Evolutionary conservation across 2,888 invertebrate genomes (phyloP).

Genomic region (Tanypteryx hageni): DNA sequence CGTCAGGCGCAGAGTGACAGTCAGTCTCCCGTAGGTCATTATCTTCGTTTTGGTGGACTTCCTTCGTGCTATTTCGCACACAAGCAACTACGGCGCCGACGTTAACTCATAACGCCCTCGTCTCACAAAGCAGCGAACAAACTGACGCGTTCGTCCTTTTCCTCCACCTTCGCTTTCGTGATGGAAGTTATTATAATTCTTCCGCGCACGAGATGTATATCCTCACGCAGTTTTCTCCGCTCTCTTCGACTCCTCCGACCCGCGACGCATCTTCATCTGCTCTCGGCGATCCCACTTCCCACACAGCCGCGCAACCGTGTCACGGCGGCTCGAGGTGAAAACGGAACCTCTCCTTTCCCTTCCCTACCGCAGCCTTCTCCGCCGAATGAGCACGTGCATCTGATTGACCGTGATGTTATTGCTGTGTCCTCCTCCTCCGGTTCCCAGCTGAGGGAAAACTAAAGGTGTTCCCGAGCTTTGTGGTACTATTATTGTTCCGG

Average conservation of each 20-base stretch:
- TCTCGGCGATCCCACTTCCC: neutral
- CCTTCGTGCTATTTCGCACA: neutral
- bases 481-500: no score
- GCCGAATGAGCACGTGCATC: conserved; percentile 6
- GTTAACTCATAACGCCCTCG: neutral
- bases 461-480: no score
- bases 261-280: neutral
- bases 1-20: neutral
- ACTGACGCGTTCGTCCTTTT: no score
- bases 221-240: neutral
- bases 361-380: neutral
- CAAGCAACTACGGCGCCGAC: neutral
- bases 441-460: no score
- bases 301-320: neutral
- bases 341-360: neutral
- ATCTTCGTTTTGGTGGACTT: neutral
- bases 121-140: no score
- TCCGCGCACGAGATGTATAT: no score
- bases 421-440: neutral
- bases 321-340: conserved; percentile 14
- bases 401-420: conserved; percentile 9
- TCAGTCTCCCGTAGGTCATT: neutral
- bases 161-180: no score
- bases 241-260: neutral
- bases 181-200: no score